Evolutionary conservation across 2,113 vertebrate genomes (phyloP).

Genomic region (Melanerpes aurifrons): DNA sequence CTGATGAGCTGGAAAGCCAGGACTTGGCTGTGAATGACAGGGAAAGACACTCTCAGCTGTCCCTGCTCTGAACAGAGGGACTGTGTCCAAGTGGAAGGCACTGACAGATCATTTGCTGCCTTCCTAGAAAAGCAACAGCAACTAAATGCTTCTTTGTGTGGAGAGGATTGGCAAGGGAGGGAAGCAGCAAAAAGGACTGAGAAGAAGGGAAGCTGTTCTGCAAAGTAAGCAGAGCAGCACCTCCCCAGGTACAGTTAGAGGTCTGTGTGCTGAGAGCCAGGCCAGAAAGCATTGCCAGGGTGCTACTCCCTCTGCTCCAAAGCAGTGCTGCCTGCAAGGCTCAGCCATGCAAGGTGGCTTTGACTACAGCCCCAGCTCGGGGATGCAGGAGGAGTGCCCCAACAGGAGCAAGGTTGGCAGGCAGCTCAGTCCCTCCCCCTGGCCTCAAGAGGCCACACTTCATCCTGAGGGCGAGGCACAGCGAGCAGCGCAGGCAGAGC

Average conservation of each 20-base stretch:
- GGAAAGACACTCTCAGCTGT: constrained; percentile 18
- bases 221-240: constrained; percentile 20
- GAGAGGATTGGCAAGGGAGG: neutral
- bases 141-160: constrained; percentile 53
- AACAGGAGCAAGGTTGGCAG: neutral
- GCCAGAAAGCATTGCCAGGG: neutral
- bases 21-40: neutral
- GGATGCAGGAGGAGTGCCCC: neutral
- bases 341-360: neutral
- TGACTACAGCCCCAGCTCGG: neutral
- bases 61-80: constrained; percentile 11
- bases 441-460: neutral
- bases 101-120: neutral
- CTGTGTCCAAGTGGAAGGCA: neutral
- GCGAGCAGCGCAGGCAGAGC: neutral
- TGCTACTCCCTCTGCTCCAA: neutral
- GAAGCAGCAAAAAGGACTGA: neutral
- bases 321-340: neutral
- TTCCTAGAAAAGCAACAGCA: constrained; percentile 17
- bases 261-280: neutral
- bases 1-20: constrained; percentile 25
- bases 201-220: constrained; percentile 7
- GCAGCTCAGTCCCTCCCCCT: neutral
- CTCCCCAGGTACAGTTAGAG: neutral
- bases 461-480: neutral